Conservation (phyloP, 2,113 vertebrate genomes). For the Nothobranchius kuhntae region DNA sequence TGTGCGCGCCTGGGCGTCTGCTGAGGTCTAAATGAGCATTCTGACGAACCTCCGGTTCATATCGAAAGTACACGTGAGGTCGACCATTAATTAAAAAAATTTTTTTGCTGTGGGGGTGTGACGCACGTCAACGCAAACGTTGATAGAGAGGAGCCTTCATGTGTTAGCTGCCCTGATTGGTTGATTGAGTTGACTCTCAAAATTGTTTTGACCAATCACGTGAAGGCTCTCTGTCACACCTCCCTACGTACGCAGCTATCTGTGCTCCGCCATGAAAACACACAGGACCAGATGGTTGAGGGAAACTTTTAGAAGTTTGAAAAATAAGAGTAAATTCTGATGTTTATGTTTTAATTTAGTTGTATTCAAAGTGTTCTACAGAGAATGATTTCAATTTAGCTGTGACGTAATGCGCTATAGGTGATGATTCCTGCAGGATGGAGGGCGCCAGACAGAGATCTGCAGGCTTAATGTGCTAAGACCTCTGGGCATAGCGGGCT, state of each 20-base stretch:
- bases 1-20: neutral
- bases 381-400: neutral
- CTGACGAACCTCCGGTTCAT: neutral
- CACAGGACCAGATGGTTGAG: no score
- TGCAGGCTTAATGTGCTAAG: slow-evolving; percentile 41
- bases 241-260: slow-evolving; percentile 62
- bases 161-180: slow-evolving; percentile 49
- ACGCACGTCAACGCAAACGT: slow-evolving; percentile 22
- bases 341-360: neutral
- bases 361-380: neutral
- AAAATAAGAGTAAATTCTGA: no score
- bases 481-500: slow-evolving; percentile 31
- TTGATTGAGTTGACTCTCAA: slow-evolving; percentile 48
- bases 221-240: slow-evolving; percentile 70
- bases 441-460: slow-evolving; percentile 38
- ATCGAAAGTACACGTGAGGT: slow-evolving; percentile 28
- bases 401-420: slow-evolving; percentile 12
- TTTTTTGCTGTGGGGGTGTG: slow-evolving; percentile 33
- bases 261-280: slow-evolving; percentile 36
- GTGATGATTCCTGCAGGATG: slow-evolving; percentile 1
- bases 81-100: slow-evolving; percentile 30
- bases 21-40: neutral
- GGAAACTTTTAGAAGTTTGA: no score
- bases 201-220: slow-evolving; percentile 50
- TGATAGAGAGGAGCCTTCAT: slow-evolving; percentile 18